phyloP scores from a whole-genome alignment of 2,888 invertebrate genomes.

The Ernsta delagoae region DNA sequence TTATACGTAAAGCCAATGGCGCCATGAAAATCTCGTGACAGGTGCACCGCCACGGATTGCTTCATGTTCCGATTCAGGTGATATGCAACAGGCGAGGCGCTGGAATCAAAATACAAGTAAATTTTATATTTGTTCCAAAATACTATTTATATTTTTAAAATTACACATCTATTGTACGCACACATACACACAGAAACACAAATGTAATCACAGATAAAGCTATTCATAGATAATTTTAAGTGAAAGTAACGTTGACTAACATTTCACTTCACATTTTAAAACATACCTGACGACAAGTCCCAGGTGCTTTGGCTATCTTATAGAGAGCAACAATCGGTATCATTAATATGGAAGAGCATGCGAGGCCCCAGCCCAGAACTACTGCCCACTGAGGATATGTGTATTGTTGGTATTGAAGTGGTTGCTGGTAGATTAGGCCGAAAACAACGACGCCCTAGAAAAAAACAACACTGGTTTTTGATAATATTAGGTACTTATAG shows the following conservation, averaged over 20 bases:
- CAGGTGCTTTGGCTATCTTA: constrained; percentile 86
- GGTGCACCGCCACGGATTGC: constrained; percentile 85
- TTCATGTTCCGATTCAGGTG: constrained; percentile 87
- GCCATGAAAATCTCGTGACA: constrained; percentile 86
- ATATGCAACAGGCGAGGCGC: constrained; percentile 87
- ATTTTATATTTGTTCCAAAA: too few species aligned
- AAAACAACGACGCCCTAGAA: constrained; percentile 87
- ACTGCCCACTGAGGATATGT: constrained; percentile 90
- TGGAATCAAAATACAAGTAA: constrained; percentile 53
- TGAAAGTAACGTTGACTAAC: too few species aligned
- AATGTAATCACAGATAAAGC: too few species aligned
- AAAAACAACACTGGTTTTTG: not conserved
- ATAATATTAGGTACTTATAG: too few species aligned
- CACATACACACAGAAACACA: too few species aligned
- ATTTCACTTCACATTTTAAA: not conserved
- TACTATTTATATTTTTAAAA: not conserved
- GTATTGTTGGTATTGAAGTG: constrained; percentile 88
- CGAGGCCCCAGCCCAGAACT: constrained; percentile 88
- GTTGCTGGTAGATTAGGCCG: constrained; percentile 87
- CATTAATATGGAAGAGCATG: constrained; percentile 90
- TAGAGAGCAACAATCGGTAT: constrained; percentile 88
- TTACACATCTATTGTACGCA: too few species aligned
- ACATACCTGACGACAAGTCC: constrained; percentile 87
- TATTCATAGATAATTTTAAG: too few species aligned
- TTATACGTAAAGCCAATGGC: constrained; percentile 89